Base-by-base conservation (phyloP, 2,797 vertebrate genomes). In the Neostethus bicornis region DNA sequence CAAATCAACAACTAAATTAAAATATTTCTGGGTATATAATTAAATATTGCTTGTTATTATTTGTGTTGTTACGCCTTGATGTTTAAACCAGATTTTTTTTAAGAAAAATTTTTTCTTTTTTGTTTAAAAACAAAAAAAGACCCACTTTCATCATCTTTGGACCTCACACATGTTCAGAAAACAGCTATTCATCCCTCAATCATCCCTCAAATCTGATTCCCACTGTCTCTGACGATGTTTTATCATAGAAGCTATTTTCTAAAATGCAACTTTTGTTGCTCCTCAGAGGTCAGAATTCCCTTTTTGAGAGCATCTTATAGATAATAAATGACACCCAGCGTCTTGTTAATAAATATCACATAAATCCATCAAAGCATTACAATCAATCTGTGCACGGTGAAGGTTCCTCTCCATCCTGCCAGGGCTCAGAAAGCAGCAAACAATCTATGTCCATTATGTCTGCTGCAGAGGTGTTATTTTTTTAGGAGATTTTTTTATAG, bases 311-410 rank as follows among this genome's bases (percentile, higher is more conserved):
- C 53, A 79, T 55, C 50, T 29, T 7, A 14, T 54, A 49, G 20
- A 39, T 80, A 61, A 84, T 28, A 44, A 66, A 84, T 71, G 74
- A 51, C 7, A 7, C 21, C 29, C 19, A 59, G 67, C 56, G 55
- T 55, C 39, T 54, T 70, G 32, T 73, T 80, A 67, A 73, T 75
- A 82, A 81, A 77, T 67, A 74, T 75, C 60, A 57, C 26, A 61
- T 14, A 49, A 70, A 75, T 78, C 74, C 71, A 73, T 77, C 66
- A 77, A 68, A 66, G 57, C 69, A 48, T 80, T 50, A 70, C 64
- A 53, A 76, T 76, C 76, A 68, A 69, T 80, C 66, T 47, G 24
- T 20, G 61, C 38, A 20, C 4, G 28, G 11, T 41, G 65, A 57
- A 50, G 37, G 31, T 5, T 58, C 9, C 7, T 32, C 56, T 45